Evolutionary conservation across 2,888 invertebrate species (phyloP).

Genomic region (Plusia festucae): DNA sequence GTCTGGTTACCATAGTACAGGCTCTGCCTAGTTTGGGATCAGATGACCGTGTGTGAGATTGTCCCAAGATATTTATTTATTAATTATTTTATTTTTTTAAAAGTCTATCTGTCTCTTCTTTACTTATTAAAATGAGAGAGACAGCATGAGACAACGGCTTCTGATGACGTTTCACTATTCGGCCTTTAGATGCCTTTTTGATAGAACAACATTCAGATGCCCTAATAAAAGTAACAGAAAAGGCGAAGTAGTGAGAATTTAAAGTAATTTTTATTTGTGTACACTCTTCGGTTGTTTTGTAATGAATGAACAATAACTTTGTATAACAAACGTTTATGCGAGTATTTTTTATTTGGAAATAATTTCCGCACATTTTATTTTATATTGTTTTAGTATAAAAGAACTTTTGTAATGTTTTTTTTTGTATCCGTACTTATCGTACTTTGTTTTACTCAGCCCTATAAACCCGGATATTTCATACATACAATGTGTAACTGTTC

Average conservation of each 20-base stretch:
- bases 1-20: too few species aligned
- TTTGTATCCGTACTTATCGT: slow-evolving; percentile 7
- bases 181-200: not conserved
- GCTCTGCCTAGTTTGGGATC: too few species aligned
- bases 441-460: not conserved
- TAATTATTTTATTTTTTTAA: too few species aligned
- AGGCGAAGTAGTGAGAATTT: not conserved
- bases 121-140: too few species aligned
- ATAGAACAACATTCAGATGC: too few species aligned
- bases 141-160: too few species aligned
- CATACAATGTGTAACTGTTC: not conserved
- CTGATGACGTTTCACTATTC: too few species aligned
- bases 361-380: not conserved
- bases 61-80: too few species aligned
- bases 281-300: not conserved
- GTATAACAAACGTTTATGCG: not conserved
- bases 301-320: not conserved
- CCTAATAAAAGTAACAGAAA: not conserved
- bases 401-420: not conserved
- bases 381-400: slow-evolving; percentile 7
- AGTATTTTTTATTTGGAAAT: not conserved
- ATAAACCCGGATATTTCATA: not conserved
- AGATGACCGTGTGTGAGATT: too few species aligned
- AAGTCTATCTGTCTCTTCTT: too few species aligned
- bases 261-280: not conserved